Evolutionary conservation across 1,140 invertebrate genomes (phyloP).

Genomic region (Psix sp.): DNA sequence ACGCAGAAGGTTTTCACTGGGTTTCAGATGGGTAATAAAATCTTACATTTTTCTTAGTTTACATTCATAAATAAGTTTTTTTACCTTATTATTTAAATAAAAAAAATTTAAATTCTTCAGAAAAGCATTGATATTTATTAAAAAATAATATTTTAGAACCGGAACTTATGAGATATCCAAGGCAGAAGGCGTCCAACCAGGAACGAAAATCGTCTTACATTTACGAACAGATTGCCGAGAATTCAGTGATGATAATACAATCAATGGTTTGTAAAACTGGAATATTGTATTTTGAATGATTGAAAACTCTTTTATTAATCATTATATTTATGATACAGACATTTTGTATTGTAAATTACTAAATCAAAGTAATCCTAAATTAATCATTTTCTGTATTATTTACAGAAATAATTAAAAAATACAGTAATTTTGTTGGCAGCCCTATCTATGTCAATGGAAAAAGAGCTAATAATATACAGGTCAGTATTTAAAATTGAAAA

Average conservation of each 20-base stretch:
- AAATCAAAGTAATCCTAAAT: too few species aligned
- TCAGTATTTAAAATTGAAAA: constrained; percentile 64
- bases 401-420: constrained; percentile 93
- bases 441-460: constrained; percentile 95
- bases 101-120: too few species aligned
- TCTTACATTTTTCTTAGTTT: constrained; percentile 50
- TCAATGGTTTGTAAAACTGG: constrained; percentile 81
- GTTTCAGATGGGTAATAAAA: constrained; percentile 91
- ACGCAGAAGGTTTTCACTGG: constrained; percentile 88
- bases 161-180: constrained; percentile 93
- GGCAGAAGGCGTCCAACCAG: constrained; percentile 88
- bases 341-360: too few species aligned
- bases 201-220: constrained; percentile 95
- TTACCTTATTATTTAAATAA: too few species aligned
- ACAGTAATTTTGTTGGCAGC: constrained; percentile 97
- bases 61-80: too few species aligned
- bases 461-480: constrained; percentile 89
- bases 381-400: constrained; percentile 47
- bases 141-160: constrained; percentile 78
- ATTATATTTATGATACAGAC: too few species aligned
- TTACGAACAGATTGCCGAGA: constrained; percentile 91
- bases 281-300: constrained; percentile 1
- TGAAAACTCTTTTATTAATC: too few species aligned
- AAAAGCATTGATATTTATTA: constrained; percentile 9
- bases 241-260: constrained; percentile 90